A percentile compares a stretch with the other conserved stretches of the same genome.
These are phyloP conservation scores for Plagodis dolabraria DNA, from an alignment of 2,888 invertebrate species.

Conservation along the genomic window DNA sequence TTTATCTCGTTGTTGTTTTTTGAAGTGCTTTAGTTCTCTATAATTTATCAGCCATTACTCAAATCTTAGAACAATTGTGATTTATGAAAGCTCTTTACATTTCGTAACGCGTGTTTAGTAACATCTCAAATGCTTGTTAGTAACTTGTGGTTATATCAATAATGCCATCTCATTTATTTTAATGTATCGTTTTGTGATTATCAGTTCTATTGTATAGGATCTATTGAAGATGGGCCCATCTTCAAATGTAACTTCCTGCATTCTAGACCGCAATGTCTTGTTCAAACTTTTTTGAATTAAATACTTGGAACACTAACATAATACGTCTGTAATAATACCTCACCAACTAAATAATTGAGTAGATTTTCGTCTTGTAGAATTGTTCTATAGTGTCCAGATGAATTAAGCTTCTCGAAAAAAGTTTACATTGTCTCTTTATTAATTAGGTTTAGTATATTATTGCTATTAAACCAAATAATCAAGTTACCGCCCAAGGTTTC, in stretches of 20 bases:
- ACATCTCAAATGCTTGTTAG: neutral
- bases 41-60: neutral
- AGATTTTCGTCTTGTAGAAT: too few relatives aligned
- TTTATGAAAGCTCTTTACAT: neutral
- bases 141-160: neutral
- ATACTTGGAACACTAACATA: neutral
- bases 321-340: too few relatives aligned
- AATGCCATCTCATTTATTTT: neutral
- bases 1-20: conserved; percentile 12
- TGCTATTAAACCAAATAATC: neutral
- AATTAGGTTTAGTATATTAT: too few relatives aligned
- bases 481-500: neutral
- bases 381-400: too few relatives aligned
- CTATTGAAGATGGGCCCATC: conserved; percentile 6
- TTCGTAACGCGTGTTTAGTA: neutral
- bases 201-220: neutral
- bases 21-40: neutral
- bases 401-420: too few relatives aligned
- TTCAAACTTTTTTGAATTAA: neutral
- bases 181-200: conserved; percentile 2
- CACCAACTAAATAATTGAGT: too few relatives aligned
- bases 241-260: conserved; percentile 18
- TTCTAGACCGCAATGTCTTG: conserved; percentile 1
- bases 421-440: too few relatives aligned
- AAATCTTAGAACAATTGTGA: neutral